Evolutionary conservation across 2,888 invertebrate genomes (phyloP).

Genomic region (Dione vanillae): DNA sequence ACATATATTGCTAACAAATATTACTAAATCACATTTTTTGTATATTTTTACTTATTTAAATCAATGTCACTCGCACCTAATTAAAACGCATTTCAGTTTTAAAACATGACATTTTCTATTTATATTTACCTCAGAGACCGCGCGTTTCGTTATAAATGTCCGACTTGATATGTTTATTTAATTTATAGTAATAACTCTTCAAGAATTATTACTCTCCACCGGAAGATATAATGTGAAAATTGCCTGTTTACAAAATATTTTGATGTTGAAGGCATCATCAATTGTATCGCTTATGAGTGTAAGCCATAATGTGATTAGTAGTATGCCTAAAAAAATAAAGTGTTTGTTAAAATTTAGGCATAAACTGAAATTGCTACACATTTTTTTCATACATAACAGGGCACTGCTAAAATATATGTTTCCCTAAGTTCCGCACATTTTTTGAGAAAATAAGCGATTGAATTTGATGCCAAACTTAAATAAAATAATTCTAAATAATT

Average conservation of each 20-base stretch:
- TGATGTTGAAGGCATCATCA: slow-evolving; percentile 54
- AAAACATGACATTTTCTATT: slow-evolving; percentile 49
- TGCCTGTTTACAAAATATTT: slow-evolving; percentile 74
- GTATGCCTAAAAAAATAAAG: neutral
- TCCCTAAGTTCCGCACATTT: too few relatives aligned
- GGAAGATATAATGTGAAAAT: slow-evolving; percentile 74
- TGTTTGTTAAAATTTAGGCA: too few relatives aligned
- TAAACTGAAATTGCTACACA: too few relatives aligned
- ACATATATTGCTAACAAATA: too few relatives aligned
- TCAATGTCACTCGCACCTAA: slow-evolving; percentile 35
- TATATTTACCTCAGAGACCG: slow-evolving; percentile 71
- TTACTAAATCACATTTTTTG: neutral
- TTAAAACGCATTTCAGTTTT: slow-evolving; percentile 39
- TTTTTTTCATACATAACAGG: too few relatives aligned
- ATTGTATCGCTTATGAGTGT: slow-evolving; percentile 15
- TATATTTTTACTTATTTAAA: slow-evolving; percentile 18
- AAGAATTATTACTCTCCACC: slow-evolving; percentile 79
- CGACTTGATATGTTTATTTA: slow-evolving; percentile 79
- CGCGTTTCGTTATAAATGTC: slow-evolving; percentile 73
- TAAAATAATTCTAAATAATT: too few relatives aligned
- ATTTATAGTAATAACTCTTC: slow-evolving; percentile 79
- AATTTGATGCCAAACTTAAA: neutral
- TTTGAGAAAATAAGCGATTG: too few relatives aligned
- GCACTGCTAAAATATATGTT: too few relatives aligned
- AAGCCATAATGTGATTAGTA: neutral